Base-by-base conservation (phyloP, 2,888 invertebrate genomes). In the Leucophenga montana region DNA sequence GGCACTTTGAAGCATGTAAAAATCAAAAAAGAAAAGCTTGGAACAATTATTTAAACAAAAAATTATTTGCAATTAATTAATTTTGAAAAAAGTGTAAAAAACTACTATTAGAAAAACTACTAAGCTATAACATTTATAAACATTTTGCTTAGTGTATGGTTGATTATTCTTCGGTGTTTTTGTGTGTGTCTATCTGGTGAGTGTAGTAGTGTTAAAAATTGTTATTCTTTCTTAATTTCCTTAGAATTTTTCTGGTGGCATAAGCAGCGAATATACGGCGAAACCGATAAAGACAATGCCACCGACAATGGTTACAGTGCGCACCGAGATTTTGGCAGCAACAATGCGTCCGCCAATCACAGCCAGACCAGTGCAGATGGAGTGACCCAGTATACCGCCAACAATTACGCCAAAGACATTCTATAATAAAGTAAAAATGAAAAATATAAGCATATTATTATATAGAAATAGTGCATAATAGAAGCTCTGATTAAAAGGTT, bases 291-390 rank as follows among this genome's bases (percentile, higher is more conserved):
- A 99, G 79, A 98, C 98, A 68, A 98, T 89, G 85, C 98, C 99
- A 79, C 99, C 99, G 84, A 97, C 94, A 83, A 99, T 92, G 69
- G 99, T 99, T 74, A 99, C 99, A 90, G 98, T 98, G 90, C 97
- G 91, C 27, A 99, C 97, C 77, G 99, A 99, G 87, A 99, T 99
- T 90, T 94, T 95, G 89, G 98, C 96, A 57, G 99, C 98, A 78
- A 99, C 94, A 91, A 99, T 95, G 83, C 98, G 91, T 0, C 99
- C 99, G 50, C 98, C 98, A 77, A 99, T 90, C 68, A 99, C 99
- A 76, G 99, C 99, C 78, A 99, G 90, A 2, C 98, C 98, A 14
- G 99, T 99, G 89, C 99, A 99, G 70, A 99, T 90, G 13, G 95
- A 94, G 90, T 99, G 99, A 0, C 99, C 99, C 71, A 97, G 88